Conservation (phyloP, 2,113 vertebrate species). For the Apteryx mantelli region DNA sequence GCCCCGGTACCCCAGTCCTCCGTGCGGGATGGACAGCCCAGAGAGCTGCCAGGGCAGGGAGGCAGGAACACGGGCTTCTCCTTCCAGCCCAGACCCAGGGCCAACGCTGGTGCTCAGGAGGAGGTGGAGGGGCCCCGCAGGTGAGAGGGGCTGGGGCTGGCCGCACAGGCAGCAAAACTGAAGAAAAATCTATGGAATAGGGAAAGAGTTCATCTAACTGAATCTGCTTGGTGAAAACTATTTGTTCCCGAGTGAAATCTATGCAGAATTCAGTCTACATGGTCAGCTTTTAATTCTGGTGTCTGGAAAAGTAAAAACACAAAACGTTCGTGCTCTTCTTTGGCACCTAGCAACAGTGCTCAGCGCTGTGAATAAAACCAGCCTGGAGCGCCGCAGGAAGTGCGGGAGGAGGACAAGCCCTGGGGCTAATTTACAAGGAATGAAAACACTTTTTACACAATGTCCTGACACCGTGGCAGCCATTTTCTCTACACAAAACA, state of each 20-base stretch:
- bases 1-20: neutral
- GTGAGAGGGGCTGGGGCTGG: no score
- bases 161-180: neutral
- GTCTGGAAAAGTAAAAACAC: slow-evolving; percentile 25
- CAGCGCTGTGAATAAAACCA: neutral
- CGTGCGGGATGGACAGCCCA: neutral
- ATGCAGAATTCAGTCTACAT: neutral
- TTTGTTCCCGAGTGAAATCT: neutral
- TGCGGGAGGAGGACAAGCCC: slow-evolving; percentile 37
- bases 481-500: slow-evolving; percentile 65
- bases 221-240: neutral
- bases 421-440: slow-evolving; percentile 65
- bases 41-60: fast-evolving
- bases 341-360: slow-evolving; percentile 54
- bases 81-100: neutral
- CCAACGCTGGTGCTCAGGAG: neutral
- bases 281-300: neutral
- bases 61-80: neutral
- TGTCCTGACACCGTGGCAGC: slow-evolving; percentile 61
- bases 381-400: neutral
- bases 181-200: fast-evolving
- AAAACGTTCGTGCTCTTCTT: neutral
- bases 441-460: slow-evolving; percentile 60
- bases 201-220: neutral
- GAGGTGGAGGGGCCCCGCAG: no score